phyloP scores from a whole-genome alignment of 2,797 vertebrate species.

The Cossypha heuglini region DNA sequence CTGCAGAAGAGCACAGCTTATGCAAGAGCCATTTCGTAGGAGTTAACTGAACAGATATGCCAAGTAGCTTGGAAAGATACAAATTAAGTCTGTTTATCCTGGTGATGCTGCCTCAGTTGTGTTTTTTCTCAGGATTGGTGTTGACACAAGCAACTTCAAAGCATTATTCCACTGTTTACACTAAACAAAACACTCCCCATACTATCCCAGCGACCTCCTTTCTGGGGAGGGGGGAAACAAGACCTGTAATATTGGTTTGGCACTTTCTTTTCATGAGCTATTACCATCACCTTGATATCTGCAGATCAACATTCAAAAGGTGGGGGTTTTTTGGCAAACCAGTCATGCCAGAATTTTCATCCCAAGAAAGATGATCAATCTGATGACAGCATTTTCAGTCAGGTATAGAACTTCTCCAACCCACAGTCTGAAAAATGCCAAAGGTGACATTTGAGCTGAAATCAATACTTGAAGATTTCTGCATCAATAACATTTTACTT shows the following conservation, averaged over 20 bases:
- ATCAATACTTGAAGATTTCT: not conserved
- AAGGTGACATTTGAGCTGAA: not conserved
- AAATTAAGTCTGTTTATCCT: slow-evolving; percentile 30
- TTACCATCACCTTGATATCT: not conserved
- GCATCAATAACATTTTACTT: not conserved
- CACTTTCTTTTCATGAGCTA: not conserved
- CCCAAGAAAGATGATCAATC: not conserved
- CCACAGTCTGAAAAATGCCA: not conserved
- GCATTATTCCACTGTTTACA: slow-evolving; percentile 41
- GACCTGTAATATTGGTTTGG: slow-evolving; percentile 2
- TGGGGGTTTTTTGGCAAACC: not conserved
- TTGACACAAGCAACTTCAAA: slow-evolving; percentile 64
- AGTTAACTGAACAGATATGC: not conserved
- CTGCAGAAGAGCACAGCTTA: not conserved
- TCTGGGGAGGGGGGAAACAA: not conserved
- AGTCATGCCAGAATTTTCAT: not conserved
- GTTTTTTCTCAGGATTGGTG: not conserved
- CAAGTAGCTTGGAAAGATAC: not conserved
- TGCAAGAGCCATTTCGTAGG: not conserved
- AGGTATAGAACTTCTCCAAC: not conserved
- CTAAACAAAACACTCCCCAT: slow-evolving; percentile 48
- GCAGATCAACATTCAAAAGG: not conserved
- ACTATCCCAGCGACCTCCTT: slow-evolving; percentile 5
- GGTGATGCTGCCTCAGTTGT: not conserved
- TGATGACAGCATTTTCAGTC: not conserved